Evolutionary conservation across 2,113 vertebrate genomes (phyloP).

Genomic region (Haemorhous mexicanus): DNA sequence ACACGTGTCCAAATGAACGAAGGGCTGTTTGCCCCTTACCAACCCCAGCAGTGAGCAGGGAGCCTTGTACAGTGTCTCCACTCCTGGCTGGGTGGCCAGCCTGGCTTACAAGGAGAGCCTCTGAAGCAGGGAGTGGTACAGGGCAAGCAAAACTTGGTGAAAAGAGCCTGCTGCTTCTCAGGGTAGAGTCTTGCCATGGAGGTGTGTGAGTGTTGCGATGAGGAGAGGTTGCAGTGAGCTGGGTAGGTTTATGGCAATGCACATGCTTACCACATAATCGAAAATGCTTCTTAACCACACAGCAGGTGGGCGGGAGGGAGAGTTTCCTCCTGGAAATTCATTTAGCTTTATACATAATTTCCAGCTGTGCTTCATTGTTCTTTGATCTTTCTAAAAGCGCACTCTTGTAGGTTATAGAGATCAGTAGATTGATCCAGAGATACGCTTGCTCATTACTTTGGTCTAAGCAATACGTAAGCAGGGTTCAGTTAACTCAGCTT

Average conservation of each 20-base stretch:
- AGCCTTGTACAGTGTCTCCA: neutral
- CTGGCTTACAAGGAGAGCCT: neutral
- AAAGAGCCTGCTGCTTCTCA: neutral
- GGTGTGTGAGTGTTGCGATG: neutral
- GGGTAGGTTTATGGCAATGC: neutral
- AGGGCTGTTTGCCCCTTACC: neutral
- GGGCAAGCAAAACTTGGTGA: rapidly evolving
- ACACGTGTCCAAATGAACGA: rapidly evolving
- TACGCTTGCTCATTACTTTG: neutral
- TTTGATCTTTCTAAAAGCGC: slow-evolving; percentile 1
- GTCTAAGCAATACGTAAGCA: neutral
- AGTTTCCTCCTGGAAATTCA: neutral
- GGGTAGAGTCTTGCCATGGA: neutral
- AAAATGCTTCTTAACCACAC: neutral
- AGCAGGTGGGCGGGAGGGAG: neutral
- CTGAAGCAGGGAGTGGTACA: neutral
- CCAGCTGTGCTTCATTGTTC: neutral
- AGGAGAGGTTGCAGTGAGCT: neutral
- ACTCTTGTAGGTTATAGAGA: neutral
- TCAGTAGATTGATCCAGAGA: neutral
- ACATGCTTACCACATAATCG: neutral
- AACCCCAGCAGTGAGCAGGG: neutral
- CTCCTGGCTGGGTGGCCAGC: neutral
- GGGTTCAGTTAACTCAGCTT: neutral
- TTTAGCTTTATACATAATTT: neutral